Conservation (phyloP, 2,797 vertebrate species). For the Onychomys arenicola region DNA sequence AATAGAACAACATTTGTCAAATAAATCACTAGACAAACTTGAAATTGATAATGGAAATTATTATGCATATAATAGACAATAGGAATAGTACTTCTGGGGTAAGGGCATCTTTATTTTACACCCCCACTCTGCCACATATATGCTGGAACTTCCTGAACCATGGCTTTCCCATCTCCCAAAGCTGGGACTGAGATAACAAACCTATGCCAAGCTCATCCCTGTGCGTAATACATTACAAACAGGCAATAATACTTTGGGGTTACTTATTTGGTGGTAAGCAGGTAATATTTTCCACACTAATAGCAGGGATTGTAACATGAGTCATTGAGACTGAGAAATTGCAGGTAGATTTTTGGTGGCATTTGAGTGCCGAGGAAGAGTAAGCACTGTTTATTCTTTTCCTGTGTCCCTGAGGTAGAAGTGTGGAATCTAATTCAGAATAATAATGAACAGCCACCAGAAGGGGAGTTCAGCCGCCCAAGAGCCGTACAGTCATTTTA, state of each 20-base stretch:
- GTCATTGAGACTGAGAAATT: neutral
- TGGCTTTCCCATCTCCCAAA: neutral
- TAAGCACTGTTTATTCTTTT: constrained; percentile 46
- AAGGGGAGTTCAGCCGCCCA: constrained; percentile 56
- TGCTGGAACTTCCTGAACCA: neutral
- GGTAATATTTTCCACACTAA: neutral
- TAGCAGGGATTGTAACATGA: neutral
- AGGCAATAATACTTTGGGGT: neutral
- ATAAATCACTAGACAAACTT: constrained; percentile 14
- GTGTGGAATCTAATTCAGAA: constrained; percentile 64
- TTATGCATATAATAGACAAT: neutral
- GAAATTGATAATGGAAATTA: neutral
- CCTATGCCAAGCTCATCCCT: neutral
- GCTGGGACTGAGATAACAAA: neutral
- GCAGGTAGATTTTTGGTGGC: constrained; percentile 24
- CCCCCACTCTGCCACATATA: neutral
- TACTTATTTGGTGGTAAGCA: constrained; percentile 17
- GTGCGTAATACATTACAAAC: neutral
- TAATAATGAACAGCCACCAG: constrained; percentile 66
- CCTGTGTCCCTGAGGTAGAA: constrained; percentile 40
- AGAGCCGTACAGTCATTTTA: neutral
- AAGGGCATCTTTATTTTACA: neutral
- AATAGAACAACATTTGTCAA: constrained; percentile 26
- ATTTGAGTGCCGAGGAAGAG: neutral
- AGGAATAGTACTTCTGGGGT: neutral